These are phyloP conservation scores for Enteromius afrohamiltoni DNA, from an alignment of 2,797 vertebrate species.

Conservation along the genomic window DNA sequence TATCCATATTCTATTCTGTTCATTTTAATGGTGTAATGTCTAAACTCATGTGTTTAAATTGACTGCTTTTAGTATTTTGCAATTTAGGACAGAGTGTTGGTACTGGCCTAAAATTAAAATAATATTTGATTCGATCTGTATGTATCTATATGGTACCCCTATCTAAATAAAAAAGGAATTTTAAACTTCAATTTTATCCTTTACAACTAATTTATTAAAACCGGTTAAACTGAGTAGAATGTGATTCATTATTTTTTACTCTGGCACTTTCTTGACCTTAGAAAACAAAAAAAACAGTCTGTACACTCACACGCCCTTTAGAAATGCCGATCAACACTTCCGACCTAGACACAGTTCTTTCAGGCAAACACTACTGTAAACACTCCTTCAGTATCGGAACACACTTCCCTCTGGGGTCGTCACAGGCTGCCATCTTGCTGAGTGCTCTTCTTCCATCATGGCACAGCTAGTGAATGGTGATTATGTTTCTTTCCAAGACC, in stretches of 20 bases:
- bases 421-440: constrained; percentile 49
- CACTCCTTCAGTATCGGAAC: constrained; percentile 42
- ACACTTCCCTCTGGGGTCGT: constrained; percentile 33
- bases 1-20: background rate
- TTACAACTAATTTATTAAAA: constrained; percentile 2
- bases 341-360: constrained; percentile 28
- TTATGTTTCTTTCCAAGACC: constrained; percentile 53
- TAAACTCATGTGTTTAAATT: background rate
- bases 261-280: background rate
- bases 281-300: background rate
- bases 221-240: background rate
- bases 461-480: constrained; percentile 50
- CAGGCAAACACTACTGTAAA: constrained; percentile 41
- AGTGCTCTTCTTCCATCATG: constrained; percentile 52
- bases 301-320: constrained; percentile 8
- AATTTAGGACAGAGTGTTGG: background rate
- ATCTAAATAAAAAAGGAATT: background rate
- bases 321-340: constrained; percentile 18
- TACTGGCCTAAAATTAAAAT: background rate
- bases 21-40: no score
- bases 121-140: background rate
- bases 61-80: background rate
- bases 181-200: constrained; percentile 1
- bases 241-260: background rate
- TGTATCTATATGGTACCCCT: background rate